These are phyloP conservation scores for Vombatus ursinus DNA, from an alignment of 2,113 vertebrate genomes.

Conservation along the genomic window DNA sequence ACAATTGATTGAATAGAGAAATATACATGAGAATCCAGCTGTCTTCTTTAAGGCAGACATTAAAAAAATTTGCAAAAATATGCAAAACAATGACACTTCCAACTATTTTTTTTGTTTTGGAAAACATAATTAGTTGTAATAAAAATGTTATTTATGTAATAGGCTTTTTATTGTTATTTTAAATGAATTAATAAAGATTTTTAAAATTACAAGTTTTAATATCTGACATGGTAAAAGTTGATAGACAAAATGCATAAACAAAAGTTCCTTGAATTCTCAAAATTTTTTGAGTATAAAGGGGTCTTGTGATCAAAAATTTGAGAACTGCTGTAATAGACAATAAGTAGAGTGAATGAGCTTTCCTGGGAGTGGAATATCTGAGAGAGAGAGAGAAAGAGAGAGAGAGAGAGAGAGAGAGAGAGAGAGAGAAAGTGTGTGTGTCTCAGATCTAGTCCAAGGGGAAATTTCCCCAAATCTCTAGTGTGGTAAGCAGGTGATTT, in stretches of 20 bases:
- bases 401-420: no score
- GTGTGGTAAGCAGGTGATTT: background rate
- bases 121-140: background rate
- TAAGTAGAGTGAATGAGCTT: background rate
- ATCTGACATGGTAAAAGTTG: background rate
- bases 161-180: background rate
- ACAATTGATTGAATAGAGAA: background rate
- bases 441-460: background rate
- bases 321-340: background rate
- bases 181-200: background rate
- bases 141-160: background rate
- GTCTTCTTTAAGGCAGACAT: background rate
- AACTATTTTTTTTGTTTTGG: background rate
- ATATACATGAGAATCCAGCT: background rate
- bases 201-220: background rate
- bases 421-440: background rate
- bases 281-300: background rate
- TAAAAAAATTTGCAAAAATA: background rate
- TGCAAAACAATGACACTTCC: background rate
- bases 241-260: background rate
- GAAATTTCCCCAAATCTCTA: background rate
- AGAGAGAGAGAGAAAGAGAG: background rate
- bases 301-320: background rate
- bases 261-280: background rate
- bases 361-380: background rate